Base-by-base conservation (phyloP, 53 echinoderm and acorn worm species). In the Mesocentrotus franciscanus region DNA sequence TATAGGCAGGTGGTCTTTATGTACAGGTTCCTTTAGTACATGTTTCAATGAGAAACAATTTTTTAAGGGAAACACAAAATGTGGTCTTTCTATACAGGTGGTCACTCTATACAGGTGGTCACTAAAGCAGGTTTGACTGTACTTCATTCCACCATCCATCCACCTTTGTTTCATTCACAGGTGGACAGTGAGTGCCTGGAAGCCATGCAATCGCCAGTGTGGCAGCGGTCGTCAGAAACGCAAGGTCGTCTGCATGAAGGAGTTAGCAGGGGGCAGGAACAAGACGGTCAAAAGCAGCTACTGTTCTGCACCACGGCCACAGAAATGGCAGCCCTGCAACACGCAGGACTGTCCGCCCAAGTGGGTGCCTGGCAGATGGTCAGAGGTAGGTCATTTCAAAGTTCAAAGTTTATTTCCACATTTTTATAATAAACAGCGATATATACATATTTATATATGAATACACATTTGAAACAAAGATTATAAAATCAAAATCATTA, bases 221-320 rank as follows among this genome's bases (percentile, higher is more conserved):
- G 99, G 99, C 55, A 95, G 97, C 0, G 99, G 99, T 24, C 92
- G 96, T 16, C 99, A 98, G 93, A 98, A 98, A 90, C 97, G 99
- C 36, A 95, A 93, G 26, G 97, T 99, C 20, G 78, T 93, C n/a
- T 99, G 99, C 89, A 87, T 99, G 58, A 95, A 97, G 95, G 95
- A 96, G 76, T 90, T 97, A 16, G 95, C 95, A 71, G 94, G 97
- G 17, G 97, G 95, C 11, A 29, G 90, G 11, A 97, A 97, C 92
- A 98, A 96, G 89, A 96, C 96, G 20, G 96, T 97, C 92, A 99
- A 99, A 94, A 96, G 95, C 59, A 90, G 83, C 33, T 96, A 79
- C 90, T 97, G 97, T 55, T 29, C 68, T 11, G 76, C 56, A 13
- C n/a, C 95, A 57, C 95, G 97, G 84, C 99, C 99, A 15, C 71